Percentiles rank a stretch among this genome's conserved stretches.
These are phyloP conservation scores for Melipona quadrifasciata DNA, from an alignment of 1,140 invertebrate species.

Conservation along the genomic window DNA sequence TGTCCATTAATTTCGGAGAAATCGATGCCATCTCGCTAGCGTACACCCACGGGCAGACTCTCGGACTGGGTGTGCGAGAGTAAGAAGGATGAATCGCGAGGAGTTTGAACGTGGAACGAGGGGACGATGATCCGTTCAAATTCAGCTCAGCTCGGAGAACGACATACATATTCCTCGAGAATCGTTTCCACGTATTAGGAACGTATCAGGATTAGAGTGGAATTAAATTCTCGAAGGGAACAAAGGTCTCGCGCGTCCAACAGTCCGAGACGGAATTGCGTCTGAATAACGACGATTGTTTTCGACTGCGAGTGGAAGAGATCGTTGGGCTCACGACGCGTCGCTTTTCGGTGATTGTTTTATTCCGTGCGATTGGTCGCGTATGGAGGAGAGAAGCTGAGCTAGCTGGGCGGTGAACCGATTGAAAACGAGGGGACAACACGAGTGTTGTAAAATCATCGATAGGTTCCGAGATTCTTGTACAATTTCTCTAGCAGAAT, in stretches of 20 bases:
- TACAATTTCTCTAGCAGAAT: background rate
- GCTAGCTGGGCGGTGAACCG: slow-evolving; percentile 3
- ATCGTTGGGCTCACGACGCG: slow-evolving; percentile 10
- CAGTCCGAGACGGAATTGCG: slow-evolving; percentile 32
- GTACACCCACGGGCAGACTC: slow-evolving; percentile 17
- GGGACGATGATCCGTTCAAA: slow-evolving; percentile 70
- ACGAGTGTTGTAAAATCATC: background rate
- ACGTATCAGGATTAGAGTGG: slow-evolving; percentile 49
- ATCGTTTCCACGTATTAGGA: background rate
- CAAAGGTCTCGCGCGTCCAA: slow-evolving; percentile 46
- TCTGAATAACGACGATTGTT: slow-evolving; percentile 61
- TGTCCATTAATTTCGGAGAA: slow-evolving; percentile 75
- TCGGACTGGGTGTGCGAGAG: background rate
- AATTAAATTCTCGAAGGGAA: slow-evolving; percentile 72
- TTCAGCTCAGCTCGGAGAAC: slow-evolving; percentile 64
- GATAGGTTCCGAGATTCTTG: background rate
- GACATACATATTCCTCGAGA: slow-evolving; percentile 8
- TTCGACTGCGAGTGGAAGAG: background rate
- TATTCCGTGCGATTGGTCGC: slow-evolving; percentile 1
- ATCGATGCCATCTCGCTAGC: slow-evolving; percentile 62
- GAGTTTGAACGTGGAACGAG: background rate
- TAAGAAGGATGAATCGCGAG: background rate
- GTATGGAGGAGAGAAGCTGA: background rate
- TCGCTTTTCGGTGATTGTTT: slow-evolving; percentile 41
- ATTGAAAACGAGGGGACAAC: slow-evolving; percentile 33